Evolutionary conservation across 2,888 invertebrate species (phyloP).

Genomic region (Atethmia centrago): DNA sequence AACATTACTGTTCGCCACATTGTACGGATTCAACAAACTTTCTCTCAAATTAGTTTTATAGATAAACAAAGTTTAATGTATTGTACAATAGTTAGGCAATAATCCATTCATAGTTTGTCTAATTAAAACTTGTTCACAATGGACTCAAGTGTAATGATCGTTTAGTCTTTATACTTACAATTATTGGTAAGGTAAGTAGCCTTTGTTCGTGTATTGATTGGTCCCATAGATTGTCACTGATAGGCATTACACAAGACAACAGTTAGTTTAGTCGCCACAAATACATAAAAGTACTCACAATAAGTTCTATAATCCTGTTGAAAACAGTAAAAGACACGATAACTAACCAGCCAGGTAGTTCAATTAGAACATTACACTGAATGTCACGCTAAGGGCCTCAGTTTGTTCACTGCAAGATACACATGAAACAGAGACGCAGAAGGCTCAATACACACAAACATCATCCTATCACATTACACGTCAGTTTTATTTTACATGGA

Average conservation of each 20-base stretch:
- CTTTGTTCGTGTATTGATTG: constrained; percentile 4
- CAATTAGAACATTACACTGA: constrained; percentile 47
- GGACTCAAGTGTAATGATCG: constrained; percentile 10
- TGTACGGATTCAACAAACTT: constrained; percentile 37
- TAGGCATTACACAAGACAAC: background rate
- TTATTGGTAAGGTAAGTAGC: background rate
- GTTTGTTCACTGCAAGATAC: constrained; percentile 30
- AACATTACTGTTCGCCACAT: constrained; percentile 29
- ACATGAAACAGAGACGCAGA: background rate
- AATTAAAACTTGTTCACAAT: constrained; percentile 29
- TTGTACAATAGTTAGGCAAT: constrained; percentile 29
- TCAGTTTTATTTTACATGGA: background rate
- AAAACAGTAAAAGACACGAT: constrained; percentile 8
- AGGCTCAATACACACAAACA: constrained; percentile 3
- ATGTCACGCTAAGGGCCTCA: constrained; percentile 51
- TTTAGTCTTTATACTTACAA: background rate
- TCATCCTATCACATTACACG: no score
- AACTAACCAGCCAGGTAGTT: constrained; percentile 35
- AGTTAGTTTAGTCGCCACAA: background rate
- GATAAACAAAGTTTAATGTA: constrained; percentile 26
- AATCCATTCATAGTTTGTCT: constrained; percentile 31
- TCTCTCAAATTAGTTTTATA: constrained; percentile 31
- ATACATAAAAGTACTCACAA: constrained; percentile 17
- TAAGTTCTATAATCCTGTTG: background rate
- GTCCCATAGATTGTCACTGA: background rate